Conservation (phyloP, 1,140 invertebrate species). For the Zelostemma sp. region DNA sequence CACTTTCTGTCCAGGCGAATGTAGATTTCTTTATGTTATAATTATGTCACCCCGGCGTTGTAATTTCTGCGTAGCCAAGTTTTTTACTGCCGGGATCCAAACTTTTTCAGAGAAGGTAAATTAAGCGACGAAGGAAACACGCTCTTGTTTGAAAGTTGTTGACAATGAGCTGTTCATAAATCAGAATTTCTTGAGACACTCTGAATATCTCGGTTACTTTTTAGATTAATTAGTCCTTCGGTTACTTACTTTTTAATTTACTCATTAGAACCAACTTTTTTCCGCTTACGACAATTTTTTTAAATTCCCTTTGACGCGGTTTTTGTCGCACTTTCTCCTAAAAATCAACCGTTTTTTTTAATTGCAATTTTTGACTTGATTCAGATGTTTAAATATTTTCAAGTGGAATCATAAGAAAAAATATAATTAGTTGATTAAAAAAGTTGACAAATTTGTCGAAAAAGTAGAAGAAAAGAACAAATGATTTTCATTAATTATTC, state of each 20-base stretch:
- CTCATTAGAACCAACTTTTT: slow-evolving; percentile 18
- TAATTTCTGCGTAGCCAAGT: too few species aligned
- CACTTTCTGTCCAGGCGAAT: too few species aligned
- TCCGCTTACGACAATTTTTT: slow-evolving; percentile 12
- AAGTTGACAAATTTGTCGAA: neutral
- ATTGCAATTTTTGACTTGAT: neutral
- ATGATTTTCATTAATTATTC: too few species aligned
- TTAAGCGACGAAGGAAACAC: neutral
- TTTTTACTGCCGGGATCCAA: neutral
- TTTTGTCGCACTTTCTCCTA: neutral
- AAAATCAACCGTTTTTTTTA: neutral
- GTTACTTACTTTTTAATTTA: slow-evolving; percentile 29
- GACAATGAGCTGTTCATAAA: slow-evolving; percentile 40
- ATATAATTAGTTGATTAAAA: neutral
- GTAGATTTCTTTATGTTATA: too few species aligned
- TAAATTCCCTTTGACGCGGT: too few species aligned
- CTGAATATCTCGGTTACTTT: too few species aligned
- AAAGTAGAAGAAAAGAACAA: neutral
- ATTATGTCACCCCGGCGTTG: too few species aligned
- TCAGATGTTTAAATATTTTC: too few species aligned
- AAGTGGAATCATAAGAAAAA: too few species aligned
- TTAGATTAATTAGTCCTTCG: slow-evolving; percentile 54
- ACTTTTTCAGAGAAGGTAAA: neutral
- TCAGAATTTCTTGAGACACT: slow-evolving; percentile 43
- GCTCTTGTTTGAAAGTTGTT: slow-evolving; percentile 35